Evolutionary conservation across 1,140 invertebrate genomes (phyloP).

Genomic region (Paraescarpia echinospica): DNA sequence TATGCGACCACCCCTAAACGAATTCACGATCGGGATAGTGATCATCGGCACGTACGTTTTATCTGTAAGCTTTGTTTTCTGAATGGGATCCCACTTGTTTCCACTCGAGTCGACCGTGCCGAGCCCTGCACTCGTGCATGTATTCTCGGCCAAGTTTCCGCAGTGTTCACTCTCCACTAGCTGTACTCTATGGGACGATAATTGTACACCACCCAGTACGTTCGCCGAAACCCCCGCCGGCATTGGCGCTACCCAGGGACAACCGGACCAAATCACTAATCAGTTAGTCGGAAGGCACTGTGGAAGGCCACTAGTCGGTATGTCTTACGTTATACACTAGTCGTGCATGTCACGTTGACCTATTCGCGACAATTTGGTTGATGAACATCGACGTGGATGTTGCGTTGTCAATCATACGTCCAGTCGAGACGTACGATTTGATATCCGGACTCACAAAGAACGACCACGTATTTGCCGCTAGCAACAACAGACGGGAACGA

Average conservation of each 20-base stretch:
- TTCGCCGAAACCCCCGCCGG: background rate
- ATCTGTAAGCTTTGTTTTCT: background rate
- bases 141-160: background rate
- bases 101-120: background rate
- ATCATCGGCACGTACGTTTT: background rate
- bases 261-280: background rate
- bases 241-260: background rate
- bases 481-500: background rate
- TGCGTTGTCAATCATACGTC: background rate
- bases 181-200: background rate
- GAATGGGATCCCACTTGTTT: background rate
- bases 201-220: background rate
- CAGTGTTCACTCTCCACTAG: background rate
- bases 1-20: too few relatives aligned
- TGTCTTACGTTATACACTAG: too few relatives aligned
- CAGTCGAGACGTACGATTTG: background rate
- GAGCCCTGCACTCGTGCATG: background rate
- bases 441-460: background rate
- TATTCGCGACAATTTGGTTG: background rate
- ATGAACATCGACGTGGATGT: background rate
- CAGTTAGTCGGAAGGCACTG: background rate
- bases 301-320: too few relatives aligned
- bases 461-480: background rate
- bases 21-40: too few relatives aligned
- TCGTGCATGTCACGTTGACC: background rate